Base-by-base conservation (phyloP, 2,797 vertebrate genomes). In the Oreonectes daqikongensis region DNA sequence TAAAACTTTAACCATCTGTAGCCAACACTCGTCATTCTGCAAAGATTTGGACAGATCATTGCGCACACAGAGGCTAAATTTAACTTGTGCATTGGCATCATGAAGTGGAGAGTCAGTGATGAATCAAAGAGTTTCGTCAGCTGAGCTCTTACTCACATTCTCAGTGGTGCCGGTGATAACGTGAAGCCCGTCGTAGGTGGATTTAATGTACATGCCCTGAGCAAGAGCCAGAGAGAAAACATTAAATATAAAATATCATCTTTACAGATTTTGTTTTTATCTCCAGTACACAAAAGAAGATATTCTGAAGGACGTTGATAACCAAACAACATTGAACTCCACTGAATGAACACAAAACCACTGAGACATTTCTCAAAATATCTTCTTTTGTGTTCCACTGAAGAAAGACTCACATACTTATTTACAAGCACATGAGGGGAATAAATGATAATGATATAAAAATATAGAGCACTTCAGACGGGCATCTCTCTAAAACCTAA, bases 201-300 rank as follows among this genome's bases (percentile, higher is more conserved):
- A 99, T 84, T 97, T 98, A 89, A 99, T 99, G 89, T 98, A 99
- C 93, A 99, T 96, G 70, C 97, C 97, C 97, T 99, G 88, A 76
- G 42, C 22, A 32, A 72, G 24, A 82, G 30, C 38, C 38, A 12
- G 11, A 40, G 40, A 42, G 50, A 6, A 78, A 80, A 53, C 68
- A 70, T 77, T 0, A 14, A 35, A 8, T 7, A 11, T 38, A 10
- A 38, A 38, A 38, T 9, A 38, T 30, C 2, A 30, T 30, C 30
- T 30, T 35, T 10, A 35, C 8, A 35, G 32, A 35, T 35, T 35
- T 9, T 35, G 35, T 35, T 35, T 32, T 6, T 35, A 35, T 35
- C 32, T 35, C 32, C 8, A 35, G 32, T 35, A 35, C 32, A 35
- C 32, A 9, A 35, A 2, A 42, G 2, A 35, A 40, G 38, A 12